phyloP scores from a whole-genome alignment of 1,140 invertebrate species.

The Schlechtendalia chinensis region DNA sequence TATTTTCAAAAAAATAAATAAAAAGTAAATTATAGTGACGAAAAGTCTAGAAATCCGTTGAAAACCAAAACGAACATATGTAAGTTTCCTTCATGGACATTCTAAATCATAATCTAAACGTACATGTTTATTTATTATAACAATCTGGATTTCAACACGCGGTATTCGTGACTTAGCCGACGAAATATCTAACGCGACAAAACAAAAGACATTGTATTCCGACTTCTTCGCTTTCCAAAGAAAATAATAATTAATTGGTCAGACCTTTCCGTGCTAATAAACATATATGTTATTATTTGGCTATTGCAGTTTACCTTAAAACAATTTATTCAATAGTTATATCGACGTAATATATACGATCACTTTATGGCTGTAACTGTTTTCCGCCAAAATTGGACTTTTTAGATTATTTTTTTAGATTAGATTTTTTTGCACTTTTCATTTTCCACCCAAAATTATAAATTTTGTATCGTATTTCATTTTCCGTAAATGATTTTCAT shows the following conservation, averaged over 20 bases:
- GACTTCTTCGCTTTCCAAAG: background rate
- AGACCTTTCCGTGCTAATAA: background rate
- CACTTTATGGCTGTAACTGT: background rate
- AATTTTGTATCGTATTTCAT: too few relatives aligned
- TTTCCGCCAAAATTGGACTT: background rate
- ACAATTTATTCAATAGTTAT: background rate
- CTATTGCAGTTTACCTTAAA: background rate
- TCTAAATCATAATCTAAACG: too few relatives aligned
- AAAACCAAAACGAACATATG: too few relatives aligned
- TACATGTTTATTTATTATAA: too few relatives aligned
- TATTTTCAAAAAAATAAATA: too few relatives aligned
- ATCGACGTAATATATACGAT: background rate
- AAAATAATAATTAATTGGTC: constrained; percentile 38
- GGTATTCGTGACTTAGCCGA: constrained; percentile 3
- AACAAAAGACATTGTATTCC: background rate
- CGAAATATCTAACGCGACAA: background rate
- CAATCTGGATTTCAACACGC: constrained; percentile 25
- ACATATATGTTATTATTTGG: too few relatives aligned
- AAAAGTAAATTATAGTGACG: too few relatives aligned
- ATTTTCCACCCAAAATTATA: too few relatives aligned
- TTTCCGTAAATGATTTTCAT: too few relatives aligned
- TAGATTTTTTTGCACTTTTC: too few relatives aligned
- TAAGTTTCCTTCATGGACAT: too few relatives aligned
- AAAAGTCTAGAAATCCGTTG: too few relatives aligned
- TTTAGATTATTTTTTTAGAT: background rate